These are phyloP conservation scores for Chouioia cunea DNA, from an alignment of 2,888 invertebrate genomes.

Conservation along the genomic window DNA sequence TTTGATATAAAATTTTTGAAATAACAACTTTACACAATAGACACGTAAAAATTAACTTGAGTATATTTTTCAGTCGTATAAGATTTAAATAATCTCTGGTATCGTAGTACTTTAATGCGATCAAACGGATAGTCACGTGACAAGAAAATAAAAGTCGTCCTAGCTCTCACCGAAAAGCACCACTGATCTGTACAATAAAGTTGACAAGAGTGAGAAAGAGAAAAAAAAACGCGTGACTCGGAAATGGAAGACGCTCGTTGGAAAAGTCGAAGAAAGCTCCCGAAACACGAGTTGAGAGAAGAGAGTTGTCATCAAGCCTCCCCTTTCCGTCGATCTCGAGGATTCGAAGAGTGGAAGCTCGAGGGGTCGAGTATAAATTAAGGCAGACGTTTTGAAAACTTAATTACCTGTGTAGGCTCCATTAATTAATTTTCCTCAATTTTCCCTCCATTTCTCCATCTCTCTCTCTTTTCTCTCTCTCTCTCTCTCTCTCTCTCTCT, in stretches of 20 bases:
- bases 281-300: slow-evolving; percentile 33
- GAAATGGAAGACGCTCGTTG: not conserved
- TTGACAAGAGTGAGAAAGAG: too few species aligned
- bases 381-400: slow-evolving; percentile 64
- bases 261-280: slow-evolving; percentile 4
- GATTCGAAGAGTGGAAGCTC: slow-evolving; percentile 31
- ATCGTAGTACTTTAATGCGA: not conserved
- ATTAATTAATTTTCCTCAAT: slow-evolving; percentile 68
- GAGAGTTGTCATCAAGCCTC: slow-evolving; percentile 20
- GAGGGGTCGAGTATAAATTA: slow-evolving; percentile 53
- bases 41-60: too few species aligned
- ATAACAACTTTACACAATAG: too few species aligned
- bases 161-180: too few species aligned
- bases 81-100: not conserved
- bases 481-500: slow-evolving; percentile 4
- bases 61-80: too few species aligned
- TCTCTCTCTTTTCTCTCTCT: slow-evolving; percentile 39
- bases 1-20: too few species aligned
- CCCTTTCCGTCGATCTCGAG: slow-evolving; percentile 39
- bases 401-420: slow-evolving; percentile 67
- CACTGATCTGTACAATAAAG: too few species aligned
- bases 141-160: too few species aligned
- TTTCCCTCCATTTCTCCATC: slow-evolving; percentile 57
- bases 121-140: too few species aligned
- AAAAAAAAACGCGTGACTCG: not conserved